Base-by-base conservation (phyloP, 1,140 invertebrate genomes). In the Prorops nasuta region DNA sequence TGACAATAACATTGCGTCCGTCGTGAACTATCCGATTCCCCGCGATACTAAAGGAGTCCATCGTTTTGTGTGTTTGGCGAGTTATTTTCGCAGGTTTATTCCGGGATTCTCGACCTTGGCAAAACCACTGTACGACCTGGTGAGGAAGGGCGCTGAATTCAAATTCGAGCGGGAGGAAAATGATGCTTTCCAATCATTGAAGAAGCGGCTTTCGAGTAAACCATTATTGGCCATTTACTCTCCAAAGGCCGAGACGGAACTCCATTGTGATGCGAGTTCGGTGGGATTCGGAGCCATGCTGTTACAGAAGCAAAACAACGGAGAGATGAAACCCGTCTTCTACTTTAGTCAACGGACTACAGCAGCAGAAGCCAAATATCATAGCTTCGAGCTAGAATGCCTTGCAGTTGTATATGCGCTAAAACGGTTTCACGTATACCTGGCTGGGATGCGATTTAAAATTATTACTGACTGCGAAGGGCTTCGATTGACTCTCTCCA, bases 21-120 rank as follows among this genome's bases (percentile, higher is more conserved):
- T 60, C 0, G 4, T 20, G 4, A 47, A 62, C 1, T 65, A 66
- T 46, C 49, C 16, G 37, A 12, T 22, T 6, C 68, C 68, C 9
- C 54, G 38, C 20, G 66, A 62, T 44, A 45, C 62, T 14, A 58
- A 67, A 24, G 44, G 66, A 17, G 36, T 80, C 1, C 47, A 68
- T 34, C 48, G 51, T 36, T 76, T 80, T 39, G 43, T 78, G 4
- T 76, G 79, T 14, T 49, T 80, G 10, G 42, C 58, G 3, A 56
- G 54, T 16, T 76, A 64, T 50, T 75, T 73, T 55, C 47, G 65
- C 34, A 52, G 60, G 32, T 77, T 75, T 53, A 51, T 72, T 9
- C 36, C 51, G 46, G 49, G 58, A 19, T 70, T 61, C 40, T 63
- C 66, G 0, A 1, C 56, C 8, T 60, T 64, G 19, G 62, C 63